Evolutionary conservation across 1,140 invertebrate genomes (phyloP), one percentile per base, ranked within the genome.

Genomic region (Drosophila mauritiana): DNA sequence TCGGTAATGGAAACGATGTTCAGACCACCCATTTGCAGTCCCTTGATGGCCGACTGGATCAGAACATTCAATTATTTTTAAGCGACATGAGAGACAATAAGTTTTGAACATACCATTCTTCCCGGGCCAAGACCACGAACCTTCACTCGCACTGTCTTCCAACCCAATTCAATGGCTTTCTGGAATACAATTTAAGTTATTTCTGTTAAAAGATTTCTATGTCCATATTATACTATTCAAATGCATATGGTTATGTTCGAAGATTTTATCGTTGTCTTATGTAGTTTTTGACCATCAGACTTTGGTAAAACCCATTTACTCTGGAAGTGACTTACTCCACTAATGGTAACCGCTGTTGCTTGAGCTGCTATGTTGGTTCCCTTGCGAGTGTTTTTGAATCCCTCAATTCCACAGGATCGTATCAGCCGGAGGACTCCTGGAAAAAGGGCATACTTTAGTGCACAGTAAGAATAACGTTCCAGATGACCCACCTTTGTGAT

Each of bases 351-450:
- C 17, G 96, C 98, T 54, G 98, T 97, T 37, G 98, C 96, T 93
- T 99, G 98, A 13, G 97, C 98, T 46, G 98, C 98, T 83, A 99
- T 96, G 92, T 98, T 99, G 8, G 98, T 99, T 65, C 98, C 98
- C 93, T 99, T 99, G 75, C 96, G 96, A 4, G 97, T 95, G 93
- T 98, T 97, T 92, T 98, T 98, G 90, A 98, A 99, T 25, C 98
- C 98, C 93, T 99, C 98, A 65, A 96, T 94, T 15, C 98, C 97
- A 94, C 97, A 96, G 6, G 96, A 95, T 55, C 95, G 93, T 13
- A 95, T 92, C 1, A 95, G 48, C 75, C 95, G 93, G 4, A 94
- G 93, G 11, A 74, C 82, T 42, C 95, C 95, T 95, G 4, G 1
- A 59, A 39, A n/a, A 4, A 34, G 7, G 1, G 0, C 2, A 20